These are phyloP conservation scores for Caerostris extrusa DNA, from an alignment of 1,140 invertebrate genomes.

Conservation along the genomic window DNA sequence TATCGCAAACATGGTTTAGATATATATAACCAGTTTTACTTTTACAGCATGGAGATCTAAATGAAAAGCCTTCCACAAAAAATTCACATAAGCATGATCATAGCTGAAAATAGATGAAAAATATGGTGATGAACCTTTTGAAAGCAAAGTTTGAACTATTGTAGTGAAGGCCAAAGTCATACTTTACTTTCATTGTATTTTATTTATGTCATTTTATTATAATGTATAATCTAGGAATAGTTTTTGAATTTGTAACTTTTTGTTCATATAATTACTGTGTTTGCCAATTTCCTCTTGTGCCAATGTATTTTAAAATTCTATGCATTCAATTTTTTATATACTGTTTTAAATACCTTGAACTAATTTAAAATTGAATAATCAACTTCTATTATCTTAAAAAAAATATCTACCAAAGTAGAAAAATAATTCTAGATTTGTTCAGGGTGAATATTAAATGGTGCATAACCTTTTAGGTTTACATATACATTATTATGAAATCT, in stretches of 20 bases:
- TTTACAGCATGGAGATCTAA: constrained; percentile 60
- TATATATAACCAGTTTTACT: not conserved
- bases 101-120: constrained; percentile 44
- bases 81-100: constrained; percentile 53
- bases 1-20: too few species aligned
- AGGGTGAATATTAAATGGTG: not conserved
- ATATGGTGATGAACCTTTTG: not conserved
- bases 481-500: not conserved
- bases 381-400: not conserved
- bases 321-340: constrained; percentile 4
- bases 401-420: not conserved
- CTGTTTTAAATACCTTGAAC: not conserved
- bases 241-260: not conserved
- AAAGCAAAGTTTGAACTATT: constrained; percentile 50
- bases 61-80: constrained; percentile 37
- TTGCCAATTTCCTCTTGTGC: constrained; percentile 36
- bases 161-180: constrained; percentile 22
- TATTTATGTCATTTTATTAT: constrained; percentile 42
- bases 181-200: constrained; percentile 19
- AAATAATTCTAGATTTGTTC: not conserved
- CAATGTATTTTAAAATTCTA: constrained; percentile 26
- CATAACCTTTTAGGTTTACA: not conserved
- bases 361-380: not conserved
- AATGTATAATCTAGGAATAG: not conserved
- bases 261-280: constrained; percentile 28